Percentiles rank a stretch among this genome's conserved stretches.
Evolutionary conservation across 2,888 invertebrate species (phyloP).

Genomic region (Tipula confusa): DNA sequence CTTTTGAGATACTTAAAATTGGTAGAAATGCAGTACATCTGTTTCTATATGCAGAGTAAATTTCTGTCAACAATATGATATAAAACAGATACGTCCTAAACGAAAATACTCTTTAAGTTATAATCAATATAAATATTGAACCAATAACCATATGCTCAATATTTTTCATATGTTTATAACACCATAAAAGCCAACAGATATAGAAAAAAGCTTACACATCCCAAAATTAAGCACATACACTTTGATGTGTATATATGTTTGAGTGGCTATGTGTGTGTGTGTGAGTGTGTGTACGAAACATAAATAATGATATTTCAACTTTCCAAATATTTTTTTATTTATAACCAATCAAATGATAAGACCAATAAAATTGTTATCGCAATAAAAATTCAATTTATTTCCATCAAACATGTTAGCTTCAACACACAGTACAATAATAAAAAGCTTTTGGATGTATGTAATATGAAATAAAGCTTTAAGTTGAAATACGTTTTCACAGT

Average conservation of each 20-base stretch:
- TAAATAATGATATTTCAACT: conserved; percentile 12
- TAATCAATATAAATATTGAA: neutral
- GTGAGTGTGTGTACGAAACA: neutral
- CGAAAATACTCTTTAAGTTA: too few relatives aligned
- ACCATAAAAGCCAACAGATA: neutral
- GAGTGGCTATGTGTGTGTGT: too few relatives aligned
- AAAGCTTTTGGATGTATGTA: neutral
- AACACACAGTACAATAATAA: neutral
- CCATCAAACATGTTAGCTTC: conserved; percentile 12
- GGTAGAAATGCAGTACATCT: too few relatives aligned
- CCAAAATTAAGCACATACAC: neutral
- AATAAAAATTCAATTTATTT: conserved; percentile 9
- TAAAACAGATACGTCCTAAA: too few relatives aligned
- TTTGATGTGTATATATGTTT: too few relatives aligned
- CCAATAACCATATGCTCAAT: conserved; percentile 4
- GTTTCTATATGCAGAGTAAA: too few relatives aligned
- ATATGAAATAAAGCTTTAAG: neutral
- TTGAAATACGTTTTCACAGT: neutral
- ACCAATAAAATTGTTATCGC: conserved; percentile 20
- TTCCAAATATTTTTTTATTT: conserved; percentile 3
- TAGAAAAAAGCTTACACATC: conserved; percentile 8
- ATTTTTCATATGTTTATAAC: neutral
- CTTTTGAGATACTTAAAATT: too few relatives aligned
- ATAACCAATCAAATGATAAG: conserved; percentile 20
- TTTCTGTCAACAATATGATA: too few relatives aligned